These are phyloP conservation scores for Phylloscopus whistleri DNA, from an alignment of 2,113 vertebrate genomes.

Conservation along the genomic window DNA sequence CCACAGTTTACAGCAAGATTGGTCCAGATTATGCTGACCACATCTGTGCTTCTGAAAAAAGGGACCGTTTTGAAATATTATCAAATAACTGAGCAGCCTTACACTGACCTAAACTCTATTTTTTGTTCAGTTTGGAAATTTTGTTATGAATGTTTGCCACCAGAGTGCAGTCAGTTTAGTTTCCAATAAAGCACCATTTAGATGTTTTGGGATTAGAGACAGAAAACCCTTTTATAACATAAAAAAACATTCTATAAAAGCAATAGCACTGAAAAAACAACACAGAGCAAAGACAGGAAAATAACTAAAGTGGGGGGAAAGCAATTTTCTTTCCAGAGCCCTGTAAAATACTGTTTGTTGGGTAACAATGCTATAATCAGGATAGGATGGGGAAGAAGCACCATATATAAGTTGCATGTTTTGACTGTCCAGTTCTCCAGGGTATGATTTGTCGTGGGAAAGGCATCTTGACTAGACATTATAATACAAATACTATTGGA, in stretches of 20 bases:
- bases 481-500: background rate
- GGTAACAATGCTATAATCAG: background rate
- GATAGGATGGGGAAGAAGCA: background rate
- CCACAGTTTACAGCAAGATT: background rate
- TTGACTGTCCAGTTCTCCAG: background rate
- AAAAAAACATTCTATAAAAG: constrained; percentile 9
- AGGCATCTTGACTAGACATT: background rate
- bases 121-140: constrained; percentile 1
- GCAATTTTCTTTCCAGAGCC: background rate
- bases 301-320: background rate
- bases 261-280: background rate
- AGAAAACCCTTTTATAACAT: constrained; percentile 10
- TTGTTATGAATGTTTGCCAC: constrained; percentile 20
- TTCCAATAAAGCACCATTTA: constrained; percentile 43
- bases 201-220: constrained; percentile 1
- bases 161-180: constrained; percentile 24
- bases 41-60: background rate
- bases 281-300: background rate
- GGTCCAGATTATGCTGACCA: background rate
- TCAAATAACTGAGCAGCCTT: background rate
- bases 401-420: background rate
- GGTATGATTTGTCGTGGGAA: background rate
- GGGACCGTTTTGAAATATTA: background rate
- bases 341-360: background rate
- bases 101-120: background rate